These are phyloP conservation scores for Dermatemys mawii DNA, from an alignment of 2,113 vertebrate genomes.

Conservation along the genomic window DNA sequence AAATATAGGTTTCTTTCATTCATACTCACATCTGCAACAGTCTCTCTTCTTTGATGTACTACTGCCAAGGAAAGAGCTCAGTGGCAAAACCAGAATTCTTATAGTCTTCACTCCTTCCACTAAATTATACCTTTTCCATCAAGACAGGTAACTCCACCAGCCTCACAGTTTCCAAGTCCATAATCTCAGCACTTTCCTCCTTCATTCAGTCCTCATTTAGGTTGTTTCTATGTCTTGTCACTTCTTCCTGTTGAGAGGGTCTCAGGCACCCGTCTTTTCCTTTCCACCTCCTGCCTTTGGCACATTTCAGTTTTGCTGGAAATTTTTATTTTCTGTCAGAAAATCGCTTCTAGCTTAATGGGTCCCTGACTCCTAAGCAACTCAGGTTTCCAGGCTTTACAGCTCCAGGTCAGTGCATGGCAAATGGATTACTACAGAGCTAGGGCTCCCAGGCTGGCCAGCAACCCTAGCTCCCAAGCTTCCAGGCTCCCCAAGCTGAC, in stretches of 20 bases:
- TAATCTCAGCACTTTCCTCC: not conserved
- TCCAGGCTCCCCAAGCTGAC: not conserved
- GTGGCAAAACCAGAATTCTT: no score
- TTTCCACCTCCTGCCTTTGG: not conserved
- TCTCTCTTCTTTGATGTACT: no score
- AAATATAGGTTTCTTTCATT: not conserved
- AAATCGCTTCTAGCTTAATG: not conserved
- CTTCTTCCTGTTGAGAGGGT: not conserved
- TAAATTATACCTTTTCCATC: not conserved
- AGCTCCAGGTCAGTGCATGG: not conserved
- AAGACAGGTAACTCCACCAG: not conserved
- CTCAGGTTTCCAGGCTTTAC: not conserved
- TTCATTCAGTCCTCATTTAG: not conserved
- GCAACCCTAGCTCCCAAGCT: not conserved
- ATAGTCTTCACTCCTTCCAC: not conserved
- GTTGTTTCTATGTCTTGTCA: not conserved
- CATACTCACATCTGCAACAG: not conserved
- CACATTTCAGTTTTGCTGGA: not conserved
- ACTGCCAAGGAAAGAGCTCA: no score
- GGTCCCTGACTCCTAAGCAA: not conserved
- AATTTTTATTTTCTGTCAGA: not conserved
- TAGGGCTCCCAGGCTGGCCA: not conserved
- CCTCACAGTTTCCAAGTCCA: not conserved
- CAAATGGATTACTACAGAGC: not conserved
- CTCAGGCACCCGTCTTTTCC: not conserved